Base-by-base conservation (phyloP, 2,888 invertebrate genomes). In the Cataglyphis cursor region DNA sequence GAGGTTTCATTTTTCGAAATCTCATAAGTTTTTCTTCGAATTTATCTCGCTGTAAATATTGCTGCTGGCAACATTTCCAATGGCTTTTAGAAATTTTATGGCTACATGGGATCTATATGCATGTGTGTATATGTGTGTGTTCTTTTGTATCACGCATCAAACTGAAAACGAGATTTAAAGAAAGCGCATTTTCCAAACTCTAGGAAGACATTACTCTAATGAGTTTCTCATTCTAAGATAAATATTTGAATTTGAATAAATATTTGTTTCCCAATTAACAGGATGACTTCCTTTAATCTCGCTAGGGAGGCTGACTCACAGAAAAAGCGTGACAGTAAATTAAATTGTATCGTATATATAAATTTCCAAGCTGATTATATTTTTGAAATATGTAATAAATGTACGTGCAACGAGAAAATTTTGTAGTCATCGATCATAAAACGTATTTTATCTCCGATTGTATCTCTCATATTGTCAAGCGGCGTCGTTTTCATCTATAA, bases 401-500 rank as follows among this genome's bases (percentile, higher is more conserved):
- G 31, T 57, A 59, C 5, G 12, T 68, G 8, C 1, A 48, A 68
- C n/a, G 31, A 31, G n/a, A 51, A 48, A 18, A 28, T 65, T 66
- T 38, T 62, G 54, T 54, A 57, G n/a, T 10, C 24, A 24, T 51
- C 3, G 35, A 73, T 73, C 78, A 80, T 86, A 84, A 86, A 83
- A 64, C 41, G 48, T 72, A 86, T 83, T 81, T 85, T 54, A n/a
- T 15, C n/a, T 61, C 41, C 48, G 28, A 85, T 82, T 74, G 51
- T n/a, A 48, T 31, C 66, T 75, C 57, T 83, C 44, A 28, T 64
- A 9, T 18, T n/a, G 12, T 62, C 24, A 61, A 81, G 18, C 35
- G 12, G 1, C 18, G 15, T 8, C 31, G 21, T 54, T 31, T 54
- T n/a, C 8, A 51, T 8, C 31, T 15, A 31, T 48, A 48, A 31